These are phyloP conservation scores for Trichonephila clavipes DNA, from an alignment of 1,140 invertebrate genomes.

Conservation along the genomic window DNA sequence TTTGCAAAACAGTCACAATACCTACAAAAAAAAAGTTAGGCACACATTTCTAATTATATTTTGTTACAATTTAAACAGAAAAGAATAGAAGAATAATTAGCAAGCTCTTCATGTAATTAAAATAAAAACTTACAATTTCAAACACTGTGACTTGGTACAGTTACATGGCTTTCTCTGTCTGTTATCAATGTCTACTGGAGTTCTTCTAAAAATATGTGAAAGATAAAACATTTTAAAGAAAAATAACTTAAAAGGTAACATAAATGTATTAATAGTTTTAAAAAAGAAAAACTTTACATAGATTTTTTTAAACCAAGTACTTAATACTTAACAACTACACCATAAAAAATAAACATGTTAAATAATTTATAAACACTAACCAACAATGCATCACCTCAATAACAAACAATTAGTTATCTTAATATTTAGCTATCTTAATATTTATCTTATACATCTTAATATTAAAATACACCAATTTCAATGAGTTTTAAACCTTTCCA, in stretches of 20 bases:
- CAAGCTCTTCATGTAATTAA: neutral
- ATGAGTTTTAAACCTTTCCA: too few relatives aligned
- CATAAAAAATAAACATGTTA: neutral
- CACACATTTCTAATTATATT: neutral
- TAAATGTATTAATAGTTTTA: neutral
- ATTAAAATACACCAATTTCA: too few relatives aligned
- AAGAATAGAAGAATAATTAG: neutral
- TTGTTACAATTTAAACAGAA: neutral
- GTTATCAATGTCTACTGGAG: conserved; percentile 64
- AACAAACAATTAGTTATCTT: too few relatives aligned
- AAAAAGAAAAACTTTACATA: too few relatives aligned
- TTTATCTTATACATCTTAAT: too few relatives aligned
- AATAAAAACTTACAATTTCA: conserved; percentile 90
- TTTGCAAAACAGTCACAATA: conserved; percentile 99
- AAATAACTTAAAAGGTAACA: neutral
- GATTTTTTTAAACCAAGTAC: too few relatives aligned
- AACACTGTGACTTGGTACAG: conserved; percentile 99
- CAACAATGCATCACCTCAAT: too few relatives aligned
- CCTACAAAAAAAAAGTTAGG: conserved; percentile 80
- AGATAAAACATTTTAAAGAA: neutral
- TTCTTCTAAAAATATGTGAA: conserved; percentile 12
- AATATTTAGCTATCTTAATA: too few relatives aligned
- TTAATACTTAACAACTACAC: too few relatives aligned
- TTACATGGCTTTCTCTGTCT: conserved; percentile 97
- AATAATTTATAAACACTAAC: neutral